These are phyloP conservation scores for Cataglyphis cursor DNA, from an alignment of 2,888 invertebrate species.

Conservation along the genomic window DNA sequence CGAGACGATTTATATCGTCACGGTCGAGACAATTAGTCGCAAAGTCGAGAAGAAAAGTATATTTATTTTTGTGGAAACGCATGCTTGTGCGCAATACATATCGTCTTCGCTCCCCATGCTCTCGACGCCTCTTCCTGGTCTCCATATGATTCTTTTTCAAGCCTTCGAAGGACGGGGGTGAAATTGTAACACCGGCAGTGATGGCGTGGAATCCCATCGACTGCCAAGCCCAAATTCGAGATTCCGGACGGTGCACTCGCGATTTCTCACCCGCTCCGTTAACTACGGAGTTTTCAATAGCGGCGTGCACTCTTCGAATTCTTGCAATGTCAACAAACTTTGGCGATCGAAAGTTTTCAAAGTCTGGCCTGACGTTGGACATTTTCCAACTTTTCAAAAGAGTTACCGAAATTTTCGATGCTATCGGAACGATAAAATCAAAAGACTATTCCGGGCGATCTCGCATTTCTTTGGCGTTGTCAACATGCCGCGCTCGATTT, in stretches of 20 bases:
- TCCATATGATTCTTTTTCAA: slow-evolving; percentile 66
- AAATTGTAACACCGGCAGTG: slow-evolving; percentile 56
- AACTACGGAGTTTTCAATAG: slow-evolving; percentile 52
- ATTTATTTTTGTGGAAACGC: slow-evolving; percentile 66
- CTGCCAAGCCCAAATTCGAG: slow-evolving; percentile 38
- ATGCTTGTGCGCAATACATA: slow-evolving; percentile 56
- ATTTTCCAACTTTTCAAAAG: slow-evolving; percentile 39
- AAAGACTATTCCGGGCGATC: slow-evolving; percentile 16
- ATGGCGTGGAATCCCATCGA: slow-evolving; percentile 63
- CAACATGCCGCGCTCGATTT: slow-evolving; percentile 3
- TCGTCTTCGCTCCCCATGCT: not conserved
- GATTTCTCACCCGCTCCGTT: slow-evolving; percentile 52
- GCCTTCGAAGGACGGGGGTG: slow-evolving; percentile 61
- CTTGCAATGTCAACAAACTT: slow-evolving; percentile 48
- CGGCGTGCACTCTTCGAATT: slow-evolving; percentile 27
- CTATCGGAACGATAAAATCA: slow-evolving; percentile 28
- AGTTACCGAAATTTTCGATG: slow-evolving; percentile 34
- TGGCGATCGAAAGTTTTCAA: slow-evolving; percentile 44
- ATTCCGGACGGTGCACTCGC: slow-evolving; percentile 34
- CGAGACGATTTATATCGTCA: slow-evolving; percentile 56
- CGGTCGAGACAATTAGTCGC: slow-evolving; percentile 63
- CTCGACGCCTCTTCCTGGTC: slow-evolving; percentile 18
- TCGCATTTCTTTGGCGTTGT: not conserved
- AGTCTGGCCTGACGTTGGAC: slow-evolving; percentile 47
- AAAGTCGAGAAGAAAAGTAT: slow-evolving; percentile 53